Evolutionary conservation across 64 coral and sea anemone genomes (phyloP).

Genomic region (Actinia tenebrosa): DNA sequence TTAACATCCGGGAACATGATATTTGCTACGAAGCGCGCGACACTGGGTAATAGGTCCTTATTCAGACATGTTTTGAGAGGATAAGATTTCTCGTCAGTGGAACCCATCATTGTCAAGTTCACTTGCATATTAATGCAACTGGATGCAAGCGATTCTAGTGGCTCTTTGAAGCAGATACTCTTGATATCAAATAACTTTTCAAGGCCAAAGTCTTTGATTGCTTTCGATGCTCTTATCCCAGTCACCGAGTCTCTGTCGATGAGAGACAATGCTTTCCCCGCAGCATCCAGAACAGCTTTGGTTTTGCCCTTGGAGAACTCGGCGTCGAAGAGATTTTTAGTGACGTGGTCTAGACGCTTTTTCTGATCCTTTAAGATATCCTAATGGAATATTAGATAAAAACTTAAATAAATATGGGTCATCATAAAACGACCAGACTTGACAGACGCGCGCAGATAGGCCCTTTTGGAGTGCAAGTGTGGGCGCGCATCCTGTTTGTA

Average conservation of each 20-base stretch:
- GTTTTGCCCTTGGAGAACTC: conserved; percentile 98
- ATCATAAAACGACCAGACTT: too few relatives aligned
- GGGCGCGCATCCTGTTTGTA: too few relatives aligned
- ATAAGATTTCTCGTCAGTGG: conserved; percentile 32
- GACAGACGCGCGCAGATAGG: too few relatives aligned
- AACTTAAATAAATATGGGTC: neutral
- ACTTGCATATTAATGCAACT: conserved; percentile 79
- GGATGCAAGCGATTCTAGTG: conserved; percentile 67
- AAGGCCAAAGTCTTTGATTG: conserved; percentile 81
- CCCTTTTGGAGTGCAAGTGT: too few relatives aligned
- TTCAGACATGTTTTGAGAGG: conserved; percentile 79
- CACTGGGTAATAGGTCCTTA: conserved; percentile 72
- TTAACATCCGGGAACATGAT: conserved; percentile 83
- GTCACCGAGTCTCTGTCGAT: conserved; percentile 79
- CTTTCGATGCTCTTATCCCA: conserved; percentile 71
- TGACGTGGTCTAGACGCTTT: conserved; percentile 53
- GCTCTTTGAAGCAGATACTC: conserved; percentile 58
- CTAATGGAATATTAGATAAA: conserved; percentile 7
- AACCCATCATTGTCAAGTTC: conserved; percentile 59
- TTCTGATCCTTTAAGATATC: conserved; percentile 72
- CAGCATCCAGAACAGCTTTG: conserved; percentile 89
- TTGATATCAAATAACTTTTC: conserved; percentile 70
- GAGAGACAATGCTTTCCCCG: conserved; percentile 69
- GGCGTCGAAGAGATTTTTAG: conserved; percentile 66
- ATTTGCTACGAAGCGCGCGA: conserved; percentile 81